Base-by-base conservation (phyloP, 2,797 vertebrate species). In the Sebastes alutus region DNA sequence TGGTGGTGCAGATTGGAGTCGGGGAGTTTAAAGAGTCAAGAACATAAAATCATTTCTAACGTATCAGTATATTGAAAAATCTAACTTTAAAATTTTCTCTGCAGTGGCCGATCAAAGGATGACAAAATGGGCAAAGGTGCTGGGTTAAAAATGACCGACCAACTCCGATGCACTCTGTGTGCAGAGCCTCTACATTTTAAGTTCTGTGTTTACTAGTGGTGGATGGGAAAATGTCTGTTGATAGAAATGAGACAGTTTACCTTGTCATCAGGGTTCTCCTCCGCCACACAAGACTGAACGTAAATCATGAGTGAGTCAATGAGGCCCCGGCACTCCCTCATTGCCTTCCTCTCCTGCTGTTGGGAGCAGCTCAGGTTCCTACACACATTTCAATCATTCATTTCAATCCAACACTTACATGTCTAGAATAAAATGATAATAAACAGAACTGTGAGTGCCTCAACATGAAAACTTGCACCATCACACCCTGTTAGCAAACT, bases 291-390 rank as follows among this genome's bases (percentile, higher is more conserved):
- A 73, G 96, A 96, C 94, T 97, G 93, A 56, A 97, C n/a, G 0
- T 98, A 97, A 25, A 85, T 92, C 94, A 98, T 90, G 64, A 99
- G 95, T 1, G 97, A 96, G 65, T 98, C 96, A 0, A 99, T 96
- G 78, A 99, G 95, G 14, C 94, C 92, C 0, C 75, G 69, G 68
- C 96, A 97, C n/a, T 88, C 90, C 80, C 98, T 95, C 97, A 99
- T 99, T 4, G 94, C 91, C 69, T 94, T 87, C 60, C 98, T 96
- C 11, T 96, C 95, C 0, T 5, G 23, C 2, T 82, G 18, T 5
- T 91, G 80, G 1, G 95, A 94, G 3, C 94, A 96, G 93, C 98
- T 99, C 91, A 99, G 87, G 91, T 99, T 99, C 91, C 98, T 95
- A 29, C 10, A 88, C 25, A 84, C 27, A 75, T 35, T 64, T 64